phyloP scores from a whole-genome alignment of 2,888 invertebrate genomes.

The Enchytraeus crypticus region DNA sequence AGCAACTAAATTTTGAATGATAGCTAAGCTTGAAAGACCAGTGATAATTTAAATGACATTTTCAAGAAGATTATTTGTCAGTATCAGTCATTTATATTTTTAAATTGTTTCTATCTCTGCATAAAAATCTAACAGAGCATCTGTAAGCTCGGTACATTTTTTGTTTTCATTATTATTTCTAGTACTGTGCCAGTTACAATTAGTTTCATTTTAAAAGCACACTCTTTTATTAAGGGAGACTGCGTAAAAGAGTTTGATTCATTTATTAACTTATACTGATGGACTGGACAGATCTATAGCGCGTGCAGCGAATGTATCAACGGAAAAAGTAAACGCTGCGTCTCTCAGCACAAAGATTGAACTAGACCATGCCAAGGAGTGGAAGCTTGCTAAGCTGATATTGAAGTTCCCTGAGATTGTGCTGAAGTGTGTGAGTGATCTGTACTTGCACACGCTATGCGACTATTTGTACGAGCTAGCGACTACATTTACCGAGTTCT shows the following conservation, averaged over 20 bases:
- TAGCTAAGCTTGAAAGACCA: no score
- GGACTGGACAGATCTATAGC: constrained; percentile 48
- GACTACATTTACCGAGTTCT: constrained; percentile 90
- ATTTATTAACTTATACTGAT: no score
- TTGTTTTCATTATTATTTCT: no score
- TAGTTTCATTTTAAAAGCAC: not conserved
- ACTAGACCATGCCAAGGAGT: constrained; percentile 81
- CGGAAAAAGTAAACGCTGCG: constrained; percentile 56
- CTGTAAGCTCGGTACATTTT: no score
- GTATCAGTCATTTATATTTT: no score
- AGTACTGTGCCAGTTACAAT: not conserved
- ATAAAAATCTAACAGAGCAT: no score
- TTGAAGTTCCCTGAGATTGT: constrained; percentile 66
- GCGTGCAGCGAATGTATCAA: constrained; percentile 47
- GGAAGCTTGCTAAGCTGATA: constrained; percentile 80
- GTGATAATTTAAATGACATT: no score
- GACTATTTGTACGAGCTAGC: constrained; percentile 91
- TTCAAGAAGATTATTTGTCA: no score
- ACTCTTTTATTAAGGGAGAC: no score
- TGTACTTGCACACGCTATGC: constrained; percentile 77
- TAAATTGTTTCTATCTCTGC: no score
- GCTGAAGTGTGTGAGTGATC: constrained; percentile 68
- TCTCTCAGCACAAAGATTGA: constrained; percentile 57
- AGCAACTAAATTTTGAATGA: no score
- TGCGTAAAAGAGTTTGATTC: not conserved